Evolutionary conservation across 92 coral and sea anemone genomes (phyloP).

Genomic region (Porites lobata): DNA sequence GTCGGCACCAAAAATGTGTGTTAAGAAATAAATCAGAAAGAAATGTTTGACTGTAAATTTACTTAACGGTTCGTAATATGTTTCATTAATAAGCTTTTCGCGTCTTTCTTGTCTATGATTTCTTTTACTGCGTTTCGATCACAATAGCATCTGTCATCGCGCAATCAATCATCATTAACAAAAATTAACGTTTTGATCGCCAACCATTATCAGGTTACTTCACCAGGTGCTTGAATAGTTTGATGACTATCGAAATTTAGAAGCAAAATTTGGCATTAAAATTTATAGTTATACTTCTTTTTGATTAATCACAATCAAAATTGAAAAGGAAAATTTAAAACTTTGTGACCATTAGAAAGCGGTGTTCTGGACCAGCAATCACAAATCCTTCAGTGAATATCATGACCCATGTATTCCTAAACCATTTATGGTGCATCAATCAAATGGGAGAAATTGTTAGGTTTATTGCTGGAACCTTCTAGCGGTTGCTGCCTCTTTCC

Average conservation of each 20-base stretch:
- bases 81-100: neutral
- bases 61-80: constrained; percentile 3
- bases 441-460: no score
- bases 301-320: no score
- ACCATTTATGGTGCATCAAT: no score
- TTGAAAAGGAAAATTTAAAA: no score
- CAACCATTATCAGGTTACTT: neutral
- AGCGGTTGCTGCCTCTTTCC: no score
- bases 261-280: neutral
- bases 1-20: constrained; percentile 1
- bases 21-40: neutral
- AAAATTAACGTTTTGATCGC: neutral
- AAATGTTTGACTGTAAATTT: neutral
- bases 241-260: neutral
- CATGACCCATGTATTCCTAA: no score
- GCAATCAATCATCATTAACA: neutral
- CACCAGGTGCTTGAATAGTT: neutral
- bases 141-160: no score
- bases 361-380: no score
- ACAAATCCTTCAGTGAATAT: no score
- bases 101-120: neutral
- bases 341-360: no score
- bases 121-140: neutral
- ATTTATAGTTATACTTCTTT: no score
- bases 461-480: no score